These are phyloP conservation scores for Ceyx melanurus DNA, from an alignment of 2,113 vertebrate genomes.

Conservation along the genomic window DNA sequence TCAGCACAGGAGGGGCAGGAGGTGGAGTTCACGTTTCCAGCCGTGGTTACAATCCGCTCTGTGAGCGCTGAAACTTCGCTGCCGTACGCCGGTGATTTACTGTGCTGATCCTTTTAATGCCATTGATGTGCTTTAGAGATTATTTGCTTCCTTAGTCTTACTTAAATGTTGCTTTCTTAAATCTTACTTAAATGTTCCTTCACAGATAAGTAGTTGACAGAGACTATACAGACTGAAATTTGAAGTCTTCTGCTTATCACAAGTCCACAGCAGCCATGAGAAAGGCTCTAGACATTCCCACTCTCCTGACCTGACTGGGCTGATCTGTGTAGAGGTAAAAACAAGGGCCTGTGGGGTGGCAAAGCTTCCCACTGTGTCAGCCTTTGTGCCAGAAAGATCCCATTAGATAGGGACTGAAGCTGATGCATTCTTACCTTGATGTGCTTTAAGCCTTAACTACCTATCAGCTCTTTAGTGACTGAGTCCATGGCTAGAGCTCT, in stretches of 20 bases:
- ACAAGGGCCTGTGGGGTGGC: not conserved
- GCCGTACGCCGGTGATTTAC: not conserved
- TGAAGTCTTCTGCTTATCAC: slow-evolving; percentile 27
- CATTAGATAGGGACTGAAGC: not conserved
- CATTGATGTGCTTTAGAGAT: not conserved
- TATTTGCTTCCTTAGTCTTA: not conserved
- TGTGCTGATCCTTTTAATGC: slow-evolving; percentile 12
- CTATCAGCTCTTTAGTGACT: not conserved
- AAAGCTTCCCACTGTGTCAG: not conserved
- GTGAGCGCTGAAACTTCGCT: not conserved
- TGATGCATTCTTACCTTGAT: slow-evolving; percentile 7
- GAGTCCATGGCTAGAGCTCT: not conserved
- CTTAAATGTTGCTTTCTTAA: slow-evolving; percentile 1
- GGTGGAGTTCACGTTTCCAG: slow-evolving; percentile 26
- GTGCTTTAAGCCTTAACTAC: not conserved
- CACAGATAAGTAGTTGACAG: slow-evolving; percentile 21
- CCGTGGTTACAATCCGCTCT: not conserved
- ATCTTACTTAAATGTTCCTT: slow-evolving; percentile 13
- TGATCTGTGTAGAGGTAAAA: not conserved
- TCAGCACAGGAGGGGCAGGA: slow-evolving; percentile 42
- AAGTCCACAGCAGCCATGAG: not conserved
- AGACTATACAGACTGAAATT: not conserved
- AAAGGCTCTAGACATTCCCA: not conserved
- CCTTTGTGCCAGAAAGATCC: not conserved
- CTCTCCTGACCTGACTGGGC: not conserved